Evolutionary conservation across 2,888 invertebrate genomes (phyloP), one percentile per base, ranked within the genome.

Genomic region (Aplocera efformata): DNA sequence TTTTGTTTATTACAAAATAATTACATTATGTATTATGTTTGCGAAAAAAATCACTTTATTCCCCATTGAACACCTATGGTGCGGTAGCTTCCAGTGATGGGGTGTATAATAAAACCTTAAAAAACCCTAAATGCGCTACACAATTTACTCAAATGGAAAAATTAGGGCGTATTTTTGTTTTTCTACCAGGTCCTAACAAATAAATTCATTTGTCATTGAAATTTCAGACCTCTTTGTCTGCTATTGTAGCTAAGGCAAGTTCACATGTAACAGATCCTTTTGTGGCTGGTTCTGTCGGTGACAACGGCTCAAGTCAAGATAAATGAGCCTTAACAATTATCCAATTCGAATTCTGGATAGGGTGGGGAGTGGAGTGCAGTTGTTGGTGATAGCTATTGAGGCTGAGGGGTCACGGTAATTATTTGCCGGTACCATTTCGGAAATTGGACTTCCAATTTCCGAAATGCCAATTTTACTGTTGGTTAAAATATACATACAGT

Each of bases 261-360:
- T 67, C 76, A 75, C 75, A 77, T 75, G 75, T 77, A 75, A 54
- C 72, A 56, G 46, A 50, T 32, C 56, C 69, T 64, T 73, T 83
- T 82, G 81, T 80, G 60, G 58, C 50, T 49, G 38, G 58, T 59
- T 67, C 79, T 84, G 80, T 55, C 59, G 53, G 60, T 81, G 84
- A 83, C 81, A 66, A 62, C 63, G 67, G 67, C 38, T 28, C 63
- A 17, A 79, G 81, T n/a, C 64, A 70, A 79, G 81, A 84, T 80
- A 81, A 84, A 84, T 82, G 82, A 71, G 66, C 57, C 61, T 62
- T 64, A 60, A 70, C 73, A 75, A 80, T 81, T 81, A 79, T 73
- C 33, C 39, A 44, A 52, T 48, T 34, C 48, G 27, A 48, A 43
- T 47, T 44, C 37, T 17, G 13, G 13, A 27, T 48, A 6, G 36